phyloP scores from a whole-genome alignment of 2,888 invertebrate species.

The Pheosia tremula region DNA sequence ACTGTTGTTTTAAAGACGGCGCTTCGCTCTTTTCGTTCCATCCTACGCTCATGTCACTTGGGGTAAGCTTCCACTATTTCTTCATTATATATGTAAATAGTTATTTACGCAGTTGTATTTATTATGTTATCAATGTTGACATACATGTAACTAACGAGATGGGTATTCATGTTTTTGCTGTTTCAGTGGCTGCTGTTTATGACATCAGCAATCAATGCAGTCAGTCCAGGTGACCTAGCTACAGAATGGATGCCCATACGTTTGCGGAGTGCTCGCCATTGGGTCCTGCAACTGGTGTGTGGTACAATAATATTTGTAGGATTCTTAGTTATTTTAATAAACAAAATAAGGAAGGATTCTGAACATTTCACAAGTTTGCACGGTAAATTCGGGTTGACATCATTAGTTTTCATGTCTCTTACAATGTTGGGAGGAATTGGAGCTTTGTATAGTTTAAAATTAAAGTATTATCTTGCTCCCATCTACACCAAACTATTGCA shows the following conservation, averaged over 20 bases:
- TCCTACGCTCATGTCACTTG: conserved; percentile 74
- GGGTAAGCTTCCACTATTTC: conserved; percentile 58
- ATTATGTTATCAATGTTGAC: too few species aligned
- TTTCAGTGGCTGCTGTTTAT: conserved; percentile 79
- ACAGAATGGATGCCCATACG: conserved; percentile 83
- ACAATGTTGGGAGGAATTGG: conserved; percentile 76
- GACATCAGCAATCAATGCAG: conserved; percentile 77
- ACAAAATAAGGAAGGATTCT: conserved; percentile 66
- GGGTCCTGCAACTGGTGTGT: conserved; percentile 71
- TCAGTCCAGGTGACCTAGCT: conserved; percentile 77
- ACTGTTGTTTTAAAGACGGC: conserved; percentile 67
- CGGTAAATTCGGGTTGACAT: conserved; percentile 74
- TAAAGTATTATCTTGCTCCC: conserved; percentile 75
- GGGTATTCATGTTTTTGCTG: conserved; percentile 6
- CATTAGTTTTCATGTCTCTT: conserved; percentile 66
- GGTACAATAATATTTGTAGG: conserved; percentile 60
- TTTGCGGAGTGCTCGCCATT: conserved; percentile 76
- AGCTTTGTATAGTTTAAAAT: conserved; percentile 73
- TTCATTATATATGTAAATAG: background rate
- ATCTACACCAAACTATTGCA: conserved; percentile 77
- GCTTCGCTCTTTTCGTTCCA: conserved; percentile 75
- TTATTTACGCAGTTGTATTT: too few species aligned
- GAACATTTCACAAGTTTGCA: conserved; percentile 70
- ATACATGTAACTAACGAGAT: background rate
- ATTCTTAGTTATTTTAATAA: conserved; percentile 70